Base-by-base conservation (phyloP, 2,888 invertebrate species). In the Plagodis pulveraria region DNA sequence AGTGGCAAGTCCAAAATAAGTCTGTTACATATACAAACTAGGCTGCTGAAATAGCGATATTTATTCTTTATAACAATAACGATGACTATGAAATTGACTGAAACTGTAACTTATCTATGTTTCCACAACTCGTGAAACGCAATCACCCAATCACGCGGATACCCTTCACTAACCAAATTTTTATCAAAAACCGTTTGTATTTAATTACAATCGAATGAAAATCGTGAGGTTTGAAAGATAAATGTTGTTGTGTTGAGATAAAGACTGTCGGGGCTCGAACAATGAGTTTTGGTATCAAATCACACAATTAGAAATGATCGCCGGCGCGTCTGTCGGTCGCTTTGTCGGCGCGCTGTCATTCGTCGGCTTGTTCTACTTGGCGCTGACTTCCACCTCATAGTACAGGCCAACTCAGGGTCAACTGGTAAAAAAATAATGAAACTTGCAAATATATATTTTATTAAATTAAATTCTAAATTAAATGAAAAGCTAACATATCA, bases 271-370 rank as follows among this genome's bases (percentile, higher is more conserved):
- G 81, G 80, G 81, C 78, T 81, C 75, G 83, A 86, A 91, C 91
- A 91, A 91, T 86, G 88, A 83, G 85, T 89, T 91, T 90, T 89
- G 81, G 88, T 89, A 91, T 91, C 91, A 87, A 89, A 89, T 89
- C 91, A 86, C 86, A 92, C 92, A 91, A 92, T 92, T 92, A 92
- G 86, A 89, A 86, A 78, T 86, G 90, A 91, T 89, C 89, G 86
- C 79, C 73, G 84, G 85, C 77, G 80, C 77, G 78, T 69, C 73
- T 71, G 83, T 70, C 85, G 85, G 86, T 55, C 71, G 83, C 90
- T 91, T 90, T 90, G 91, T 89, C 91, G 91, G 89, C 82, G 72
- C 58, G 72, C 56, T 78, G 85, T 90, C 90, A 83, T 83, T 87
- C 83, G 73, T 53, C 50, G 54, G 44, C 76, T 69, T 48, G 80